These are phyloP conservation scores for Copsychus sechellarum DNA, from an alignment of 2,113 vertebrate species.

Conservation along the genomic window DNA sequence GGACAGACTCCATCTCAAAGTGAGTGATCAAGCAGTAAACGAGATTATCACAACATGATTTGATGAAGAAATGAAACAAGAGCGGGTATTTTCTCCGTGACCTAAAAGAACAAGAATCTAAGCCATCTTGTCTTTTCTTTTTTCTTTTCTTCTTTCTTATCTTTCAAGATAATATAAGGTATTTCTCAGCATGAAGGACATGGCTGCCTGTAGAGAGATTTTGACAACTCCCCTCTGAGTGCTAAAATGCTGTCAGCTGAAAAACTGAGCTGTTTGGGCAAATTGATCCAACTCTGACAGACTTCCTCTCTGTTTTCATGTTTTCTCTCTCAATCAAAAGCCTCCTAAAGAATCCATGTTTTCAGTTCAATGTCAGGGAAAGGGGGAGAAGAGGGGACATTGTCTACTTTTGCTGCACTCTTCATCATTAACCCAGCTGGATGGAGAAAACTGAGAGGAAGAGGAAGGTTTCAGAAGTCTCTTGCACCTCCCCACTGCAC, in stretches of 20 bases:
- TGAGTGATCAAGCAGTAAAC: background rate
- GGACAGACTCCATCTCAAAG: background rate
- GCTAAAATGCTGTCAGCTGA: constrained; percentile 65
- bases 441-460: background rate
- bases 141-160: background rate
- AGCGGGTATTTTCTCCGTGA: background rate
- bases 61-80: constrained; percentile 10
- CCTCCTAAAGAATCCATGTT: constrained; percentile 20
- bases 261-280: constrained; percentile 53
- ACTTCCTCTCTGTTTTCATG: constrained; percentile 39
- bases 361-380: background rate
- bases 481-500: rapidly evolving
- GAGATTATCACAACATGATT: background rate
- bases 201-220: constrained; percentile 60
- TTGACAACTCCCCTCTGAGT: constrained; percentile 69
- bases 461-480: background rate
- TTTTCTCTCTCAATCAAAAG: constrained; percentile 60
- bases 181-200: constrained; percentile 48
- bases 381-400: background rate
- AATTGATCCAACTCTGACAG: constrained; percentile 66
- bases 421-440: background rate
- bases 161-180: constrained; percentile 46
- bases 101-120: background rate
- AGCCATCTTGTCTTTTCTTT: background rate
- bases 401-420: background rate